Conservation (phyloP, 2,113 vertebrate species). For the Pandion haliaetus region DNA sequence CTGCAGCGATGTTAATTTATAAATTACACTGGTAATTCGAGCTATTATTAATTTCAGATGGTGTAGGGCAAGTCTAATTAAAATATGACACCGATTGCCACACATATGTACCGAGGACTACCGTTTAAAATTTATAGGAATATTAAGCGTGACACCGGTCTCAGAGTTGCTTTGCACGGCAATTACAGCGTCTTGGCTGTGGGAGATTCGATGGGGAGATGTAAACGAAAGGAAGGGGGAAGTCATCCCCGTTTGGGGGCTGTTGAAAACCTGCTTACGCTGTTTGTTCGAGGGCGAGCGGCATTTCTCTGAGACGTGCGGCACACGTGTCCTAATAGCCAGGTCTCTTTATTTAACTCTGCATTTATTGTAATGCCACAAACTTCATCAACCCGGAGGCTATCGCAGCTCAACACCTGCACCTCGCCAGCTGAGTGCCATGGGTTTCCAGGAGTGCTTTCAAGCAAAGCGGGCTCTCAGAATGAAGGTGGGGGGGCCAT, state of each 20-base stretch:
- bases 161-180: constrained; percentile 46
- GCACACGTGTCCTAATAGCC: not conserved
- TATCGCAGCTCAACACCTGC: not conserved
- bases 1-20: constrained; percentile 80
- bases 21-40: constrained; percentile 83
- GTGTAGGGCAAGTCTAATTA: constrained; percentile 84
- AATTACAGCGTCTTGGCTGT: constrained; percentile 54
- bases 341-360: not conserved
- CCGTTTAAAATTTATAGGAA: constrained; percentile 81
- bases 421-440: not conserved
- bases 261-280: not conserved
- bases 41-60: constrained; percentile 86
- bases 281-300: not conserved
- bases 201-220: not conserved
- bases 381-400: not conserved
- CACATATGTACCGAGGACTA: constrained; percentile 80
- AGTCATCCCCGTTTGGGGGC: too few species aligned
- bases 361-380: rapidly evolving
- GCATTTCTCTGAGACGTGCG: not conserved
- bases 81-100: constrained; percentile 84
- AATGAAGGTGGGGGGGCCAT: not conserved
- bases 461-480: not conserved
- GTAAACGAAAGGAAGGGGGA: not conserved
- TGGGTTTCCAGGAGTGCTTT: not conserved
- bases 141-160: constrained; percentile 79